A percentile compares a stretch with the other conserved stretches of the same genome.
phyloP scores from a whole-genome alignment of 64 coral and sea anemone species.

The Hydrozoanthus tunicans region DNA sequence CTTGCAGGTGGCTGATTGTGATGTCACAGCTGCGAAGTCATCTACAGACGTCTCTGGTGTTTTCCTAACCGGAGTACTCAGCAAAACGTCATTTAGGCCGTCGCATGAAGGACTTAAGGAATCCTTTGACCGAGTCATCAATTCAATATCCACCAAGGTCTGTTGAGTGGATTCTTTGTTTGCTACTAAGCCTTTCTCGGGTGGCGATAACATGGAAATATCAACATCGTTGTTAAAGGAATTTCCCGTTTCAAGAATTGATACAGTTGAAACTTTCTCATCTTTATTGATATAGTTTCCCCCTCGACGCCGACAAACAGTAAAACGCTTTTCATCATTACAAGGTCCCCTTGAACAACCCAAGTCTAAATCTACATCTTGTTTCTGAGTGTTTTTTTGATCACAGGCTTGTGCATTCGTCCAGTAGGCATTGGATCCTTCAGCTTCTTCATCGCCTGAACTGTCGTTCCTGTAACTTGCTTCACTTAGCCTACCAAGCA shows the following conservation, averaged over 20 bases:
- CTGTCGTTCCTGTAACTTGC: neutral
- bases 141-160: neutral
- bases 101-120: constrained; percentile 8
- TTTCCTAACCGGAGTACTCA: constrained; percentile 18
- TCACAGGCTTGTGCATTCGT: neutral
- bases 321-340: no score
- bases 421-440: neutral
- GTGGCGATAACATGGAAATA: no score
- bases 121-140: neutral
- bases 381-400: neutral
- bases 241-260: neutral
- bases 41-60: constrained; percentile 29
- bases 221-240: neutral
- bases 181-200: neutral
- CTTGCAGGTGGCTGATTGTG: neutral
- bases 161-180: neutral
- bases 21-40: constrained; percentile 34
- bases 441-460: neutral
- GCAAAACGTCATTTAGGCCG: neutral
- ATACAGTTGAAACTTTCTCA: neutral
- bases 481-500: constrained; percentile 8
- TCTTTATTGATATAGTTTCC: neutral
- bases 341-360: neutral
- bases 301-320: no score
- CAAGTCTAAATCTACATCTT: neutral